phyloP scores from a whole-genome alignment of 2,888 invertebrate species.

The Drosophila lutescens region DNA sequence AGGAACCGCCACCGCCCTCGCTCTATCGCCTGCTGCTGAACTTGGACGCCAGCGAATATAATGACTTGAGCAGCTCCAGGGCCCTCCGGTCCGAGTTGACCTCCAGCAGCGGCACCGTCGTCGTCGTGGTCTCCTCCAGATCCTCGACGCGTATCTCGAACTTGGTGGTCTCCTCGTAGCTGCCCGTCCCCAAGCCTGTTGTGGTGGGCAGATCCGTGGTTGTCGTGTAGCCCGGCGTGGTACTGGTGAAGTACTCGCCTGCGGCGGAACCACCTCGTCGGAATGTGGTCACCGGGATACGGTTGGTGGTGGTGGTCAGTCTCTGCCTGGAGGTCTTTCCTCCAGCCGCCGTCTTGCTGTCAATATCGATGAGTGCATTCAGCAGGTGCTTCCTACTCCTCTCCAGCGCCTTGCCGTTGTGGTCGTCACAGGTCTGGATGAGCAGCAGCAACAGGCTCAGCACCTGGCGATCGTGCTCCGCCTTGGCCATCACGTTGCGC shows the following conservation, averaged over 20 bases:
- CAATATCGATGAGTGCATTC: slow-evolving; percentile 88
- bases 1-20: slow-evolving; percentile 68
- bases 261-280: slow-evolving; percentile 60
- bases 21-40: slow-evolving; percentile 87
- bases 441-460: slow-evolving; percentile 89
- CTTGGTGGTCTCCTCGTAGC: slow-evolving; percentile 82
- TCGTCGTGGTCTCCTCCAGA: slow-evolving; percentile 67
- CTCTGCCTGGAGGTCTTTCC: slow-evolving; percentile 51
- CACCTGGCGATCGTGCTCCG: slow-evolving; percentile 90
- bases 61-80: slow-evolving; percentile 91
- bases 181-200: slow-evolving; percentile 48
- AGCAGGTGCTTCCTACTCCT: slow-evolving; percentile 89
- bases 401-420: slow-evolving; percentile 89
- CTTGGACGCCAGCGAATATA: slow-evolving; percentile 93
- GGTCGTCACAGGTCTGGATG: slow-evolving; percentile 91
- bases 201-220: slow-evolving; percentile 70
- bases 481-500: slow-evolving; percentile 92
- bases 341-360: slow-evolving; percentile 80
- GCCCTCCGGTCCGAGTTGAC: slow-evolving; percentile 90
- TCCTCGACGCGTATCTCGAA: slow-evolving; percentile 83
- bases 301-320: slow-evolving; percentile 58
- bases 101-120: slow-evolving; percentile 54
- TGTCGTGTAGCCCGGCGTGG: slow-evolving; percentile 73
- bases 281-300: slow-evolving; percentile 75
- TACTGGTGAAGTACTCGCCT: slow-evolving; percentile 81